Conservation (phyloP, 2,888 invertebrate genomes). For the Megalurothrips usitatus region DNA sequence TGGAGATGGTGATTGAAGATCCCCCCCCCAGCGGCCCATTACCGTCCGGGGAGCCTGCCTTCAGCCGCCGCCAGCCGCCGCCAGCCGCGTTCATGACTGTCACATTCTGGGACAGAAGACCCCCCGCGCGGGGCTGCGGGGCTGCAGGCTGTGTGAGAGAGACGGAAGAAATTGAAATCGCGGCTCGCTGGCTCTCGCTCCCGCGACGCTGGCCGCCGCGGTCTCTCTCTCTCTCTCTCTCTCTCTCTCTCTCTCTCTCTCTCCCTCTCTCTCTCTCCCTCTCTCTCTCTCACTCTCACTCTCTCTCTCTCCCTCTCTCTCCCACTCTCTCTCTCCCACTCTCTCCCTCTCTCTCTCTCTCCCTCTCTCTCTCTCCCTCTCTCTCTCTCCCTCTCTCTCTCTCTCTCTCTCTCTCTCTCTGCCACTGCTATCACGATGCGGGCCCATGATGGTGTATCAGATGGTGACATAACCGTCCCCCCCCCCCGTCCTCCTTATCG, state of each 20-base stretch:
- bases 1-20: conserved; percentile 19
- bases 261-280: background rate
- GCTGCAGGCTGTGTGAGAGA: no score
- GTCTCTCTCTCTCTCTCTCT: no score
- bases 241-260: background rate
- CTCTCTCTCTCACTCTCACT: background rate
- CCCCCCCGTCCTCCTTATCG: background rate
- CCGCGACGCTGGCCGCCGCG: no score
- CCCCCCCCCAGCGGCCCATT: no score
- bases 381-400: background rate
- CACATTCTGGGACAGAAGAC: background rate
- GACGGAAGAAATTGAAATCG: no score
- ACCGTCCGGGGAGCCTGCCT: no score
- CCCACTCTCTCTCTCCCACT: background rate
- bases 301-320: background rate
- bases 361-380: background rate
- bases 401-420: background rate
- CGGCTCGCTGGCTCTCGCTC: no score
- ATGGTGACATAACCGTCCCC: background rate
- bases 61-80: no score
- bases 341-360: background rate
- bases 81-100: conserved; percentile 7
- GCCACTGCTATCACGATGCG: no score
- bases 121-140: background rate
- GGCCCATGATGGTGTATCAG: background rate